Conservation (phyloP, 2,113 vertebrate species). For the Sminthopsis crassicaudata region DNA sequence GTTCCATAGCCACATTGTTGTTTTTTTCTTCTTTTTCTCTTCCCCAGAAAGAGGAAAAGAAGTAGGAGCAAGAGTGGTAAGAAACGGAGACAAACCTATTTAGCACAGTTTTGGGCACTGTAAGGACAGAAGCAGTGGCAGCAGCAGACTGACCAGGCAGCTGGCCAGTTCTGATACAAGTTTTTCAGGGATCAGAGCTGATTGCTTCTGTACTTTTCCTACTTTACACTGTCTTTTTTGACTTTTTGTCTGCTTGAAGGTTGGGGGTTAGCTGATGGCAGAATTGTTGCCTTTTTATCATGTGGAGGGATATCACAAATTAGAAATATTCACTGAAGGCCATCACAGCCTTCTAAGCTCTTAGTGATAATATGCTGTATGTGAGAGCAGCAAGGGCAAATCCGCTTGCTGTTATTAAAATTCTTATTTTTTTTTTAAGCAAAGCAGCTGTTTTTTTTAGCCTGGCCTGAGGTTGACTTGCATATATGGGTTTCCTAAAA, state of each 20-base stretch:
- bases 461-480: constrained; percentile 15
- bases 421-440: constrained; percentile 48
- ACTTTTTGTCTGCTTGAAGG: not conserved
- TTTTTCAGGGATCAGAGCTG: constrained; percentile 21
- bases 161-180: constrained; percentile 15
- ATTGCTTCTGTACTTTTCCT: accelerated
- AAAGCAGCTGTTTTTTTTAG: constrained; percentile 28
- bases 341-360: constrained; percentile 61
- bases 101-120: not conserved
- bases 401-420: constrained; percentile 64
- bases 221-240: accelerated
- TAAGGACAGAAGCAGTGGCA: accelerated
- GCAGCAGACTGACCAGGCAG: not conserved
- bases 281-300: not conserved
- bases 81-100: not conserved
- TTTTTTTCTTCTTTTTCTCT: not conserved
- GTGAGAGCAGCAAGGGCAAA: constrained; percentile 61
- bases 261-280: not conserved
- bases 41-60: not conserved
- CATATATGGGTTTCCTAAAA: constrained; percentile 10
- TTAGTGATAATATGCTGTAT: constrained; percentile 65
- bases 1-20: constrained; percentile 65
- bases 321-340: constrained; percentile 79
- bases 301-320: constrained; percentile 77
- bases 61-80: not conserved